These are phyloP conservation scores for Syrphus vitripennis DNA, from an alignment of 2,888 invertebrate species.

Conservation along the genomic window DNA sequence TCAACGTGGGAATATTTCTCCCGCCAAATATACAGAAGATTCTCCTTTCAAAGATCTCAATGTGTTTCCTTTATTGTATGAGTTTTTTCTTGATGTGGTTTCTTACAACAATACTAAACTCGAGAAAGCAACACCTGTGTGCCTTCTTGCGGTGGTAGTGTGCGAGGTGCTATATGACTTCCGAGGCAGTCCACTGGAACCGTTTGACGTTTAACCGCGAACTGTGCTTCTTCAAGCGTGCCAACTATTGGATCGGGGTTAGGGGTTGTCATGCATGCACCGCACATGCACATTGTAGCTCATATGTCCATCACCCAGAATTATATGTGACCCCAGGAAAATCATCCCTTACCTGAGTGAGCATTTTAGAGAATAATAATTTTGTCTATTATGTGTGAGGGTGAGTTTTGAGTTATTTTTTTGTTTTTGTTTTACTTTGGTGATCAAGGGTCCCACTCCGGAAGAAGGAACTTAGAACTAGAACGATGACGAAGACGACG, in stretches of 20 bases:
- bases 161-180: constrained; percentile 70
- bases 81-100: constrained; percentile 6
- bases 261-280: constrained; percentile 44
- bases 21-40: constrained; percentile 6
- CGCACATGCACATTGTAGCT: constrained; percentile 26
- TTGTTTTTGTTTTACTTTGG: not conserved
- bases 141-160: constrained; percentile 40
- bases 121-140: constrained; percentile 64
- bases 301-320: constrained; percentile 47
- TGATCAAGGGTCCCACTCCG: constrained; percentile 10
- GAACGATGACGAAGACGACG: constrained; percentile 16
- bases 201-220: constrained; percentile 70
- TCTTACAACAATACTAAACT: constrained; percentile 47
- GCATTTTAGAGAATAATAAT: constrained; percentile 70
- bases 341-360: constrained; percentile 70
- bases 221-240: constrained; percentile 68
- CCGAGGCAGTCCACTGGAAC: constrained; percentile 59
- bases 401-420: constrained; percentile 51
- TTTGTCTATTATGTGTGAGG: constrained; percentile 51
- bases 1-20: constrained; percentile 52
- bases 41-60: constrained; percentile 19
- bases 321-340: constrained; percentile 58
- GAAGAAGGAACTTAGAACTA: constrained; percentile 28
- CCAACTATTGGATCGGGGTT: constrained; percentile 20
- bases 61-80: not conserved